A percentile compares a stretch with the other conserved stretches of the same genome.
Evolutionary conservation across 2,888 invertebrate genomes (phyloP).

Genomic region (Acleris literana): DNA sequence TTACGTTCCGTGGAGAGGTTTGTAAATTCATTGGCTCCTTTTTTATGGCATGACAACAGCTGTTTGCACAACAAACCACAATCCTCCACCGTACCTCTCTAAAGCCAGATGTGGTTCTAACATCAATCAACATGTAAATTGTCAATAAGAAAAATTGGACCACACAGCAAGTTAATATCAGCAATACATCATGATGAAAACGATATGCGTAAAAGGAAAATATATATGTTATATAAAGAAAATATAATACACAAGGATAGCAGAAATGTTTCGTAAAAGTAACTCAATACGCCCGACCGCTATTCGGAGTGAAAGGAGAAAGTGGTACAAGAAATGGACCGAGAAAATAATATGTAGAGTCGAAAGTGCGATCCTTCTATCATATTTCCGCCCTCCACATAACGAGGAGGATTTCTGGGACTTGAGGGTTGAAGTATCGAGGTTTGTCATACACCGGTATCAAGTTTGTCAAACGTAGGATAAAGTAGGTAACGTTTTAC

Average conservation of each 20-base stretch:
- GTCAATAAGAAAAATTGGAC: too few relatives aligned
- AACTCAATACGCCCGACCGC: slow-evolving; percentile 31
- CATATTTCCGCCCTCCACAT: slow-evolving; percentile 31
- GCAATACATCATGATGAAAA: slow-evolving; percentile 1
- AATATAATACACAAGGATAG: slow-evolving; percentile 23
- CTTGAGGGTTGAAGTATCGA: slow-evolving; percentile 4
- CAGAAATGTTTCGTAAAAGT: slow-evolving; percentile 23
- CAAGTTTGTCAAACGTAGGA: background rate
- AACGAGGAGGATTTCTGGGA: slow-evolving; percentile 23
- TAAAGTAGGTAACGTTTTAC: too few relatives aligned
- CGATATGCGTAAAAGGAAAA: slow-evolving; percentile 20
- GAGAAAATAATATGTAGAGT: slow-evolving; percentile 31
- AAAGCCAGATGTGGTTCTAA: too few relatives aligned
- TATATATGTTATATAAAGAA: background rate
- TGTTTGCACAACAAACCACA: too few relatives aligned
- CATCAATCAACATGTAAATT: too few relatives aligned
- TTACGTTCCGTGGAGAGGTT: too few relatives aligned
- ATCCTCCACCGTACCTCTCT: too few relatives aligned
- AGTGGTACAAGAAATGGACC: slow-evolving; percentile 35
- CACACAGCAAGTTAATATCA: too few relatives aligned
- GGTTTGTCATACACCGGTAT: slow-evolving; percentile 1
- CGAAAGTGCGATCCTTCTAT: slow-evolving; percentile 31
- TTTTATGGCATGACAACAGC: too few relatives aligned
- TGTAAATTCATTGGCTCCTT: too few relatives aligned
- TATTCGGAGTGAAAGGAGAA: slow-evolving; percentile 15